These are phyloP conservation scores for Phaetusa simplex DNA, from an alignment of 2,113 vertebrate species.

Conservation along the genomic window DNA sequence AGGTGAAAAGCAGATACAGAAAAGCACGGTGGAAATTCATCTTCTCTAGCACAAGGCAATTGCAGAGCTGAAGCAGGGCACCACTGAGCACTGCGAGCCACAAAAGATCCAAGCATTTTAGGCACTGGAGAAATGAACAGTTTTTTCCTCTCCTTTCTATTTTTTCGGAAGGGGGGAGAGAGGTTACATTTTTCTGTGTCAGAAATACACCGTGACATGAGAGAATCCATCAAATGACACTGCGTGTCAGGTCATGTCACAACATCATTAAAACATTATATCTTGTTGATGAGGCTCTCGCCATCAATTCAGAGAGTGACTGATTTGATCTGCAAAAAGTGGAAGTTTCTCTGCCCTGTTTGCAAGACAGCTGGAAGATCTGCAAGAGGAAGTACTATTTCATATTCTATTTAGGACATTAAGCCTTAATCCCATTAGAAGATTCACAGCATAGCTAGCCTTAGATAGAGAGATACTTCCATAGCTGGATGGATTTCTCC, in stretches of 20 bases:
- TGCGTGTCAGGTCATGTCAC: constrained; percentile 80
- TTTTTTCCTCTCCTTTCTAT: background rate
- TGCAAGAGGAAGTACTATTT: constrained; percentile 26
- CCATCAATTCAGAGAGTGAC: constrained; percentile 76
- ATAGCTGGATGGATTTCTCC: constrained; percentile 24
- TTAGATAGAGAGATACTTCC: constrained; percentile 38
- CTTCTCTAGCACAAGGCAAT: background rate
- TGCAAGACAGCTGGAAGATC: constrained; percentile 68
- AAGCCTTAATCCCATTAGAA: constrained; percentile 65
- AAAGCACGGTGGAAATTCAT: background rate
- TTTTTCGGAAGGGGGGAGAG: background rate
- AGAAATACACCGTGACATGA: constrained; percentile 66
- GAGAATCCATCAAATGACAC: constrained; percentile 76
- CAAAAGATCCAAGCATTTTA: background rate
- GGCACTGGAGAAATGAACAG: background rate
- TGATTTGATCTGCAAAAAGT: constrained; percentile 74
- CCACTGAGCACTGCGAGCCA: background rate
- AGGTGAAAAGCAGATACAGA: constrained; percentile 20
- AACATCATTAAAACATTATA: constrained; percentile 82
- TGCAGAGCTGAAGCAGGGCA: background rate
- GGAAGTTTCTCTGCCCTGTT: constrained; percentile 71
- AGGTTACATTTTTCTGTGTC: constrained; percentile 63
- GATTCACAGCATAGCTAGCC: constrained; percentile 42
- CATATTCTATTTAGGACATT: constrained; percentile 62
- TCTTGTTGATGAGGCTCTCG: constrained; percentile 76